Conservation (phyloP, 2,888 invertebrate species). For the Lasius fuliginosus region DNA sequence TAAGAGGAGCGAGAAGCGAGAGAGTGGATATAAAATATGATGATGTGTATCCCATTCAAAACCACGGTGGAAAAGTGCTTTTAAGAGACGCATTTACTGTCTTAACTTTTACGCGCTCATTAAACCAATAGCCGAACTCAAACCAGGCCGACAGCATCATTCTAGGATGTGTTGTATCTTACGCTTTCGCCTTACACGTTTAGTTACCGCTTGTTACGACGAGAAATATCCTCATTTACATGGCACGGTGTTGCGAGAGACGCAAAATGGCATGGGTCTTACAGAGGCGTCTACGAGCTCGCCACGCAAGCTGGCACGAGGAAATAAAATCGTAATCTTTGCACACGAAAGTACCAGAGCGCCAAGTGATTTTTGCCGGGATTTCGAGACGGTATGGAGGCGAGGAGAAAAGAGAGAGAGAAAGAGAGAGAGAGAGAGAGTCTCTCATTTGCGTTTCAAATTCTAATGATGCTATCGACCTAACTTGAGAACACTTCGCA, state of each 20-base stretch:
- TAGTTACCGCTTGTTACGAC: constrained; percentile 77
- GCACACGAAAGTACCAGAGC: constrained; percentile 62
- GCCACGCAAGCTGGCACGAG: constrained; percentile 36
- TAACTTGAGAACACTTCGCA: constrained; percentile 72
- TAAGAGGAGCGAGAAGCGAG: constrained; percentile 28
- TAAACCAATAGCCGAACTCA: constrained; percentile 76
- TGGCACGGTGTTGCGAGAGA: constrained; percentile 51
- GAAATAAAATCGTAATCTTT: constrained; percentile 72
- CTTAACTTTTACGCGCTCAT: constrained; percentile 81
- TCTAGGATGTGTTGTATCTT: constrained; percentile 49
- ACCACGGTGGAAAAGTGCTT: constrained; percentile 69
- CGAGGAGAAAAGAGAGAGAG: constrained; percentile 17
- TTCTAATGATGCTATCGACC: constrained; percentile 71
- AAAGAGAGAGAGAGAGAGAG: constrained; percentile 25
- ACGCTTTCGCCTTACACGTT: constrained; percentile 68
- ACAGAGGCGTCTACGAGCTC: constrained; percentile 25
- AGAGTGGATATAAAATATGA: constrained; percentile 64
- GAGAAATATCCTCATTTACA: constrained; percentile 77
- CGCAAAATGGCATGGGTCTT: constrained; percentile 11
- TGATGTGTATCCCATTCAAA: constrained; percentile 69
- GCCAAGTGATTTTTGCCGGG: constrained; percentile 72
- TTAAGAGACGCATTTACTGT: constrained; percentile 75
- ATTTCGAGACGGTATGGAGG: constrained; percentile 69
- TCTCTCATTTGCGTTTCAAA: constrained; percentile 75
- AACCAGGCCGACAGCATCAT: constrained; percentile 61